Conservation (phyloP, 2,113 vertebrate species). For the Oreochromis aureus region DNA sequence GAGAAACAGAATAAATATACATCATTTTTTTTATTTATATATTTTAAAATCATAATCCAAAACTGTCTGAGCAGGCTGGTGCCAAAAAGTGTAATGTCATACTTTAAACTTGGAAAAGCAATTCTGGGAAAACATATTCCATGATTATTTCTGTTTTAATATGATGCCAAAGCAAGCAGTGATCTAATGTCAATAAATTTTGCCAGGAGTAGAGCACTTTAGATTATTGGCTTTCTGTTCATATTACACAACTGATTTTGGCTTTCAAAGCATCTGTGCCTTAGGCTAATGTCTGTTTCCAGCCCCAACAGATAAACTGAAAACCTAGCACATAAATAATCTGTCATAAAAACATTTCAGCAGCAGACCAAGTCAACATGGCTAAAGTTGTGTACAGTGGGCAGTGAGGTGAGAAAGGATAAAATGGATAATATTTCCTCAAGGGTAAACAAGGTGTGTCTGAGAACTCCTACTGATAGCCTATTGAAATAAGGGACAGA, state of each 20-base stretch:
- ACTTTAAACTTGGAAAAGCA: neutral
- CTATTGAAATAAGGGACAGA: neutral
- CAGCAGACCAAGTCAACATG: neutral
- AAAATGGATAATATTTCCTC: neutral
- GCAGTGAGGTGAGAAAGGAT: neutral
- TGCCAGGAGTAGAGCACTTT: neutral
- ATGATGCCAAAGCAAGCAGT: neutral
- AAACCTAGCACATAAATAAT: slow-evolving; percentile 1
- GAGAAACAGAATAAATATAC: neutral
- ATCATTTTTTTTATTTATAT: neutral
- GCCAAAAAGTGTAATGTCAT: neutral
- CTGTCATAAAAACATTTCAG: neutral
- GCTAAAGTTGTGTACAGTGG: neutral
- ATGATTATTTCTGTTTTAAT: neutral
- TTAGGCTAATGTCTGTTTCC: slow-evolving; percentile 4
- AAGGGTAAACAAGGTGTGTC: neutral
- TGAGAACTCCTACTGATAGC: neutral
- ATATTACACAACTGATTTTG: neutral
- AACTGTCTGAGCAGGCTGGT: neutral
- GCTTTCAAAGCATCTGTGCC: neutral
- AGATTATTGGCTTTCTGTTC: slow-evolving; percentile 3
- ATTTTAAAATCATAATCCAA: neutral
- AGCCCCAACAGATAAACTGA: slow-evolving; percentile 7
- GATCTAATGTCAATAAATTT: neutral
- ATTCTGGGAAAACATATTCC: neutral